Percentiles rank a stretch among this genome's conserved stretches.
Evolutionary conservation across 2,797 vertebrate species (phyloP).

Genomic region (Fringilla coelebs): DNA sequence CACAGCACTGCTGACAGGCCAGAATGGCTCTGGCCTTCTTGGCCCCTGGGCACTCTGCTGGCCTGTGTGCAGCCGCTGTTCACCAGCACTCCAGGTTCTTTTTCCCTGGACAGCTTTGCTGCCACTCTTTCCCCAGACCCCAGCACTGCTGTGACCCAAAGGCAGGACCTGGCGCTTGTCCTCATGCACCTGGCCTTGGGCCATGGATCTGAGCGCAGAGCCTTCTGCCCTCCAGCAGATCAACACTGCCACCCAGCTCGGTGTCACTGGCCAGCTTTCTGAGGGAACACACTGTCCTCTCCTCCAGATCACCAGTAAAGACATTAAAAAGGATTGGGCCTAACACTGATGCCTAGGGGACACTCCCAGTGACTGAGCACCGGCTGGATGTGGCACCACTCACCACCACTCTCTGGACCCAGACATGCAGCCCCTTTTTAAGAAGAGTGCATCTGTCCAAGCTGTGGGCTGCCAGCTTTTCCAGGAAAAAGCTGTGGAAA

Average conservation of each 20-base stretch:
- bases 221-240: neutral
- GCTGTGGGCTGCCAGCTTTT: fast-evolving
- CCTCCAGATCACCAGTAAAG: neutral
- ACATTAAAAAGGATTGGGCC: neutral
- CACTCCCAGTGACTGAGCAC: too few relatives aligned
- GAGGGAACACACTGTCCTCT: neutral
- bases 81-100: neutral
- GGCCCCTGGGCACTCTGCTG: neutral
- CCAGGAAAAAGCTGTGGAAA: neutral
- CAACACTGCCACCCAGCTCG: too few relatives aligned
- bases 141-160: fast-evolving
- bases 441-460: neutral
- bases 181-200: too few relatives aligned
- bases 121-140: too few relatives aligned
- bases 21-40: neutral
- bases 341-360: neutral
- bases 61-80: neutral
- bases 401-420: neutral
- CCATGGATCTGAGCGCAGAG: neutral
- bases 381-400: neutral
- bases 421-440: neutral
- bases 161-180: fast-evolving
- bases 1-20: neutral
- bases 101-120: neutral
- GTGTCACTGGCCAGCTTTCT: neutral